Evolutionary conservation across 2,113 vertebrate species (phyloP), one percentile per base, ranked within the genome.

Genomic region (Condylura cristata): DNA sequence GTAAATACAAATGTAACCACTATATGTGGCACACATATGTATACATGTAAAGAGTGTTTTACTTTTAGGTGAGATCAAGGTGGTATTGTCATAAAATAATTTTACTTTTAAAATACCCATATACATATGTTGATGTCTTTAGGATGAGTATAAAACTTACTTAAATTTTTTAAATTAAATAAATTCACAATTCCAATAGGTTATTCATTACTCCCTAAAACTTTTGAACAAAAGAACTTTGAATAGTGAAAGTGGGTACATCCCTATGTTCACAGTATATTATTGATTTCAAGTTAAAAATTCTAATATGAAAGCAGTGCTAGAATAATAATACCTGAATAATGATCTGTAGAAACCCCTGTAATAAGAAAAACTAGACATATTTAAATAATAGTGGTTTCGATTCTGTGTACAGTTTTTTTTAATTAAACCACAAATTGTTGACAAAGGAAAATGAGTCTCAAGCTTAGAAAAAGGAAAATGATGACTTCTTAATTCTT

Each of bases 351-450:
- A 80, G 26, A 85, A 86, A 75, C n/a, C 22, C 18, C 2, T 71
- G 56, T 65, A 37, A 89, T 51, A 91, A 13, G 6, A 94, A 94
- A 61, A 71, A 82, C 81, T 93, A 81, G 88, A 96, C 96, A 97
- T 91, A 86, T 94, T 89, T 91, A 94, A 95, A 87, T 87, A 14
- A 63, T 53, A 88, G 44, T 96, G 95, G 95, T 93, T 88, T 86
- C 79, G 83, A 97, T 95, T 97, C 95, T 95, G 85, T 92, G 48
- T 90, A 61, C 71, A 96, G 63, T 48, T 95, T 95, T 87, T 93
- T 30, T n/a, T n/a, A n/a, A 93, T 96, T 86, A 91, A 60, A 87
- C 20, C 61, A 34, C 34, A 93, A 82, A 84, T 96, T 93, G 92
- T 87, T 76, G 18, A 75, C 56, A 92, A 83, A 82, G 58, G 60